A percentile compares a stretch with the other conserved stretches of the same genome.
Evolutionary conservation across 2,888 invertebrate species (phyloP).

Genomic region (Caenorhabditis sp.): DNA sequence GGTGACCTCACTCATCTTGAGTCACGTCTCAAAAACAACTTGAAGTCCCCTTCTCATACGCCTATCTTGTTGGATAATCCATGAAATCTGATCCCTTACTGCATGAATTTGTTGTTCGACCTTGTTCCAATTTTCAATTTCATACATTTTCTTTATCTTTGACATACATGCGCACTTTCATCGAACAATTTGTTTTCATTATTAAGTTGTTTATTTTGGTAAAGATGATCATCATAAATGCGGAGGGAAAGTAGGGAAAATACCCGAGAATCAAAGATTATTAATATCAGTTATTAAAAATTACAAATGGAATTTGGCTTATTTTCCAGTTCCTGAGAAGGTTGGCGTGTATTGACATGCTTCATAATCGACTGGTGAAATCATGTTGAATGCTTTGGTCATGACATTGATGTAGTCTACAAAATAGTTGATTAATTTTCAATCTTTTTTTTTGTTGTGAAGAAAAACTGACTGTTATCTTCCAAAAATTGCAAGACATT

Average conservation of each 20-base stretch:
- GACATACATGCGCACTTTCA: neutral
- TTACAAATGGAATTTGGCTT: neutral
- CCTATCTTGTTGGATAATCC: neutral
- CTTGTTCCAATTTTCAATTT: neutral
- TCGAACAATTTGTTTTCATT: neutral
- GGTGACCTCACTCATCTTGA: no score
- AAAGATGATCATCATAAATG: neutral
- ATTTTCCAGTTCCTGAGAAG: conserved; percentile 70
- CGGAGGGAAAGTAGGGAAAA: neutral
- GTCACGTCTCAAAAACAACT: no score
- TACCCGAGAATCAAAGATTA: conserved; percentile 29
- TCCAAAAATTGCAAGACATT: conserved; percentile 70
- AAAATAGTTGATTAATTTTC: conserved; percentile 18
- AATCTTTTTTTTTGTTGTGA: neutral
- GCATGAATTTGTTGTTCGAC: neutral
- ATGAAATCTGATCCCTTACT: neutral
- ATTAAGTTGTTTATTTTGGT: neutral
- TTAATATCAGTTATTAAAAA: conserved; percentile 8
- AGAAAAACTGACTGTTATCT: conserved; percentile 66
- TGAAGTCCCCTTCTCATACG: no score
- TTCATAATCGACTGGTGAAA: conserved; percentile 71
- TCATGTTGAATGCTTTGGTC: conserved; percentile 72
- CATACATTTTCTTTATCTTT: neutral
- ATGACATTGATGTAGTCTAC: conserved; percentile 71
- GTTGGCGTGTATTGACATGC: conserved; percentile 71